These are phyloP conservation scores for Caenorhabditis auriculariae DNA, from an alignment of 2,888 invertebrate species.

Conservation along the genomic window DNA sequence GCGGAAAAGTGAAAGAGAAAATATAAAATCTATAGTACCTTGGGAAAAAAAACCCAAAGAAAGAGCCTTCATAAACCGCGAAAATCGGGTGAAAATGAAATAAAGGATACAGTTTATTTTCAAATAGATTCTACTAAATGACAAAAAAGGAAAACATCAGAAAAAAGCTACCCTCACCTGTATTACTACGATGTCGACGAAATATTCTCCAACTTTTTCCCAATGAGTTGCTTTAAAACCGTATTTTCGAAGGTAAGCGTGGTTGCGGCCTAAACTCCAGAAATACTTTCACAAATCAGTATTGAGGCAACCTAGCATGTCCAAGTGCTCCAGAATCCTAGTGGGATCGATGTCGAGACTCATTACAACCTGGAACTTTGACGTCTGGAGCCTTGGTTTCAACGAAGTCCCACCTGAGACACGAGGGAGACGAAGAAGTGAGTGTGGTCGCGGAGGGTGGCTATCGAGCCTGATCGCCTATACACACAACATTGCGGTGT, in stretches of 20 bases:
- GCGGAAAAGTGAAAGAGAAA: no score
- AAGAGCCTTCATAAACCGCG: no score
- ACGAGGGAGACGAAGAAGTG: constrained; percentile 60
- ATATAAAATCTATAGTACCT: no score
- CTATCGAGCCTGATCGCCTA: constrained; percentile 44
- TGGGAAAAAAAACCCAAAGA: no score
- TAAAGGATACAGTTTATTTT: no score
- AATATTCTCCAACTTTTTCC: constrained; percentile 59
- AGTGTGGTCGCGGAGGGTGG: constrained; percentile 56
- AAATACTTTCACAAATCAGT: constrained; percentile 4
- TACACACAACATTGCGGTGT: neutral
- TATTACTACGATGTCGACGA: constrained; percentile 55
- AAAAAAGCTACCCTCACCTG: constrained; percentile 31
- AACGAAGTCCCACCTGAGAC: constrained; percentile 48
- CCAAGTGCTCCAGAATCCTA: constrained; percentile 55
- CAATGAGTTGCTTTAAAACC: constrained; percentile 55
- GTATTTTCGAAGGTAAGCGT: constrained; percentile 48
- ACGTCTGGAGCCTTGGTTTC: no score
- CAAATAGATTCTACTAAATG: no score
- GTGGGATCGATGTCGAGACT: constrained; percentile 49
- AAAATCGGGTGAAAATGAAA: no score
- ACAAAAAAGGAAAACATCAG: neutral
- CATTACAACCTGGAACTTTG: constrained; percentile 50
- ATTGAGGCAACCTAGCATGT: constrained; percentile 42
- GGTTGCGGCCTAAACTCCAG: constrained; percentile 48